These are phyloP conservation scores for Oxyura jamaicensis DNA, from an alignment of 2,113 vertebrate genomes.

Conservation along the genomic window DNA sequence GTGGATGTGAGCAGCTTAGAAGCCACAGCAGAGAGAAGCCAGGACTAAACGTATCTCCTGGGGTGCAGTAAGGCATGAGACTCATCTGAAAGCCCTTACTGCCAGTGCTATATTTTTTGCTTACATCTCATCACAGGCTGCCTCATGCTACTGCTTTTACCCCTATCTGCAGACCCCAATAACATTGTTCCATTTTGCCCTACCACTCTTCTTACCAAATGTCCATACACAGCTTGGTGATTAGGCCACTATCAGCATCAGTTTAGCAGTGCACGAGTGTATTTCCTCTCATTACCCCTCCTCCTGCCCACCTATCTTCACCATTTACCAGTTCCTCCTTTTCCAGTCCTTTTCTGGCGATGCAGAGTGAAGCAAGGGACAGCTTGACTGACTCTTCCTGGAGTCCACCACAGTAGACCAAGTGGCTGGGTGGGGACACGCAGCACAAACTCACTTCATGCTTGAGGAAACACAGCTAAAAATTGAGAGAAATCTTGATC, in stretches of 20 bases:
- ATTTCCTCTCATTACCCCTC: background rate
- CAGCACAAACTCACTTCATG: rapidly evolving
- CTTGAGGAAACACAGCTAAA: background rate
- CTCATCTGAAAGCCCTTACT: background rate
- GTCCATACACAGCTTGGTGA: rapidly evolving
- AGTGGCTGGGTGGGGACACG: background rate
- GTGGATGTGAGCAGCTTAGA: background rate
- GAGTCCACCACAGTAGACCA: background rate
- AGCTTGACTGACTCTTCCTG: background rate
- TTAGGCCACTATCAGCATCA: no score
- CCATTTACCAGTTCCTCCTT: background rate
- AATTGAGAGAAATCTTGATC: background rate
- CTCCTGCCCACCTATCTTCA: background rate
- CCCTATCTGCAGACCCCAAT: background rate
- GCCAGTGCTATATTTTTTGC: background rate
- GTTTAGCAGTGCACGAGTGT: rapidly evolving
- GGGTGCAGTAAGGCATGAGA: background rate
- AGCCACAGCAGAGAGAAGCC: background rate
- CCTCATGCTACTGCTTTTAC: background rate
- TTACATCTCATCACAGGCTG: background rate
- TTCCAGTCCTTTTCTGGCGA: background rate
- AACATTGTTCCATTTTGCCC: background rate
- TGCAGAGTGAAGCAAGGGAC: background rate
- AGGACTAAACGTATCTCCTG: background rate
- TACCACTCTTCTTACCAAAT: background rate